Evolutionary conservation across 2,113 vertebrate species (phyloP), one percentile per base, ranked within the genome.

Genomic region (Alligator sinensis): DNA sequence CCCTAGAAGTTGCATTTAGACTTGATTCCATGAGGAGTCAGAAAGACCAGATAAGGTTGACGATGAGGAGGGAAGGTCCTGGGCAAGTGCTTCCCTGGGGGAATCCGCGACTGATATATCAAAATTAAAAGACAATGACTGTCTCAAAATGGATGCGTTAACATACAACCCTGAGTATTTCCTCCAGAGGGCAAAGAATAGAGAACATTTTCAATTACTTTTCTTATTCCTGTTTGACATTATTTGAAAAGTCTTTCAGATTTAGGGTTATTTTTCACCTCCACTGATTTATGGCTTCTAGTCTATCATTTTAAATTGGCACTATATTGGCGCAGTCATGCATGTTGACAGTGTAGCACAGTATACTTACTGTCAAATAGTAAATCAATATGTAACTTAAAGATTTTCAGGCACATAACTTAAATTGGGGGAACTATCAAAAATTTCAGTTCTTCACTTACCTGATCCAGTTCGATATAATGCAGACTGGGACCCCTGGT

Each of bases 391-490:
- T 6, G n/a, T 4, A 19, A 21, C 19, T 3, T 0, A 3, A 2
- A 2, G 8, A 4, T 76, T 25, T 3, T 13, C 80, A 47, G 6
- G 14, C 14, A 14, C 10, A 4, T 30, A 63, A 57, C 27, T 27
- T 4, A 9, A 10, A 24, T 0, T 24, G 9, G 55, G 19, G 1
- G 57, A 24, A 18, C 63, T 9, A n/a, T 18, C 30, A 47, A 24
- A 64, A 30, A 24, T 24, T 10, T 79, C 59, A 34, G 21, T 34
- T 72, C 13, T 4, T 64, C 1, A 88, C 97, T 61, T 96, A 99
- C 99, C 99, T 98, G 99, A 99, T 34, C 98, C 94, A 25, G 98
- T 97, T 92, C 99, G 98, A 94, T 99, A 99, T 61, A 99, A 77
- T 0, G 98, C 98, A 1, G 98, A 98, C 96, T 99, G 99, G 6